phyloP scores from a whole-genome alignment of 2,797 vertebrate species.

The Loris lydekkerianus region DNA sequence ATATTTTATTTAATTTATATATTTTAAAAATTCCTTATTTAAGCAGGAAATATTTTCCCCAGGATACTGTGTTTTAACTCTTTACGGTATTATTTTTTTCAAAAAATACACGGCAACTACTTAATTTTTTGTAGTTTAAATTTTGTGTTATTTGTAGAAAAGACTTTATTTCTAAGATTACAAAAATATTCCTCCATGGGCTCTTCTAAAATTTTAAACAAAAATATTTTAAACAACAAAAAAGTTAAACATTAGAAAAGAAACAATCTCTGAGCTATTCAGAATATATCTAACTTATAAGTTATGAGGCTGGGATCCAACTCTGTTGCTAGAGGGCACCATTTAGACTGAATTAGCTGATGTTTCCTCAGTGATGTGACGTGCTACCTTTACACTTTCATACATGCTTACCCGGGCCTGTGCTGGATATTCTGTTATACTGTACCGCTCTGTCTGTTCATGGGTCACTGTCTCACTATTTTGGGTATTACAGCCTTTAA shows the following conservation, averaged over 20 bases:
- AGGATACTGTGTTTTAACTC: neutral
- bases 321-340: neutral
- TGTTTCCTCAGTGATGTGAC: neutral
- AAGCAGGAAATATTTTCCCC: neutral
- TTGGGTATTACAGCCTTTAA: neutral
- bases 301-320: neutral
- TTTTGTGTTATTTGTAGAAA: conserved; percentile 15
- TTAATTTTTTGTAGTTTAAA: neutral
- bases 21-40: neutral
- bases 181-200: conserved; percentile 10
- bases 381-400: conserved; percentile 16
- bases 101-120: neutral
- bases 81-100: neutral
- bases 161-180: conserved; percentile 30
- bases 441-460: neutral
- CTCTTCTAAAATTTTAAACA: conserved; percentile 23
- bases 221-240: conserved; percentile 50
- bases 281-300: neutral
- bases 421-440: neutral
- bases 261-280: neutral
- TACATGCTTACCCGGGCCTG: neutral
- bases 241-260: conserved; percentile 26
- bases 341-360: neutral
- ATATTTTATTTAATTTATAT: neutral
- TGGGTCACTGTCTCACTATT: neutral